Evolutionary conservation across 2,888 invertebrate genomes (phyloP), one percentile per base, ranked within the genome.

Genomic region (Phragmatobia fuliginosa): DNA sequence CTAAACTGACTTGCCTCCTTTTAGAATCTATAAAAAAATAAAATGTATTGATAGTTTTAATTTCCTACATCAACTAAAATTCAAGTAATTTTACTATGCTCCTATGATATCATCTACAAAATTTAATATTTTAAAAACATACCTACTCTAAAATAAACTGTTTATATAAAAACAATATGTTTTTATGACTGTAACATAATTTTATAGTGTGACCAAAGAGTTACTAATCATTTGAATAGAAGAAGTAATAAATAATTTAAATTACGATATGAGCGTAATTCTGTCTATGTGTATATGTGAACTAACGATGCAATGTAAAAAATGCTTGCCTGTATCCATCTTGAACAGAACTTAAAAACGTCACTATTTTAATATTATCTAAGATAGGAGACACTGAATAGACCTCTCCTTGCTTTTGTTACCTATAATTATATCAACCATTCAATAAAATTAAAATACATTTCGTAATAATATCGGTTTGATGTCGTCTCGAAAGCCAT

Each of bases 1-100:
- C 88, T 63, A 78, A 72, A 16, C 74, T 85, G 25, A 92, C 91
- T 82, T 88, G 88, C 36, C 80, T 86, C 66, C 83, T 80, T 75
- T 83, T 88, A 25, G 74, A 68, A 77, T 88, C 90, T 90, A 45
- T 31, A 45, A 62, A 62, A 62, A 62, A 38, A 62, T 41, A 45
- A 6, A 5, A 41, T 25, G 28, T 28, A 25, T 6, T 56, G 1
- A 28, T 28, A 28, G 7, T 0, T 32, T 45, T 45, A 45, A 1
- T n/a, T n/a, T 31, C 31, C 10, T 31, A 4, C 0, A 63, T 28
- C 21, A 28, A 62, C 21, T 21, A 45, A 21, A 7, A 49, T 31
- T 31, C 21, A 62, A 21, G 21, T 21, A 18, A 25, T 10, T n/a
- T n/a, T n/a, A n/a, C n/a, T 31, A 60, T 21, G 4, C 21, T 18